Base-by-base conservation (phyloP, 2,113 vertebrate genomes). In the Dipodomys ordii region DNA sequence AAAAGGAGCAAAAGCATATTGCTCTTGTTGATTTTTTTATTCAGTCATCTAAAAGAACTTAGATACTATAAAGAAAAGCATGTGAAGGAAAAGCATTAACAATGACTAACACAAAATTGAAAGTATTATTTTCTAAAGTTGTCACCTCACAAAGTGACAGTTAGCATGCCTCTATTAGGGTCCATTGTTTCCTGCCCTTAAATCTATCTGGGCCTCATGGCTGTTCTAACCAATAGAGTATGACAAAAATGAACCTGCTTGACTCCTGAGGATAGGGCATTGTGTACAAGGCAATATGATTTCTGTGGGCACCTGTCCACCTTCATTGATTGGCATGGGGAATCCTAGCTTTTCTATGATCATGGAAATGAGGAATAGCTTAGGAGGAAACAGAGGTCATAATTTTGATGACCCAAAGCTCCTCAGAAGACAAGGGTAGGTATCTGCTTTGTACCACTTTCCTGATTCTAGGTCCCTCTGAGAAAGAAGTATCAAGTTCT, bases 21-120 rank as follows among this genome's bases (percentile, higher is more conserved):
- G 7, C 4, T 49, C 10, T 88, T 6, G 0, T 23, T 82, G 65
- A 53, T 73, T 72, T 89, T 12, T n/a, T 27, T 81, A n/a, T 16
- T 72, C 35, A 87, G 28, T 87, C 57, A 49, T 79, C 89, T 90
- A 68, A 94, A 94, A 69, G 3, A 80, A 49, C 8, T 79, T 39
- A 67, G 13, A 30, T 53, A 89, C 15, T 81, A 18, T 80, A 57
- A 78, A 88, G 25, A 83, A 80, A 87, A 68, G 15, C 49, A 32
- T 30, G 67, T 49, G 30, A 18, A 86, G 7, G 19, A 92, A 57
- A 57, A 15, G 9, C 8, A 81, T 77, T 62, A 91, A 62, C 0
- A n/a, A 46, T 35, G 28, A 8, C 76, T 86, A 44, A 82, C 57
- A 57, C 30, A 73, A 30, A 81, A 82, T 0, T 72, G 44, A 62